Evolutionary conservation across 2,888 invertebrate genomes (phyloP).

Genomic region (Pemphredon lugubris): DNA sequence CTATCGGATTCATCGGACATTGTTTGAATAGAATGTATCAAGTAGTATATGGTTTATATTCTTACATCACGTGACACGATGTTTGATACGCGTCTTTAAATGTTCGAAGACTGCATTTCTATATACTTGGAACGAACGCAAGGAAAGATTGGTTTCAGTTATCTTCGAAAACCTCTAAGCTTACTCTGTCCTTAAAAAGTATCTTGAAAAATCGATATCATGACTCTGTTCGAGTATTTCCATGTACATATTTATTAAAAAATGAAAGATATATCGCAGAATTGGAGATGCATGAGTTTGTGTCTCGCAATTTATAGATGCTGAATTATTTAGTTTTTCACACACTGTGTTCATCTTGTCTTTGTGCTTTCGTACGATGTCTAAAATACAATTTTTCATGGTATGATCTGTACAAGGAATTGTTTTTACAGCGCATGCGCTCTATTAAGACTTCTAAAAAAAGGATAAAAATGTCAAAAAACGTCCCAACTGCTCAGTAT

Average conservation of each 20-base stretch:
- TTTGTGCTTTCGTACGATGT: slow-evolving; percentile 21
- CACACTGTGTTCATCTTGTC: slow-evolving; percentile 34
- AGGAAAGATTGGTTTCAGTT: not conserved
- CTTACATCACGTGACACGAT: slow-evolving; percentile 17
- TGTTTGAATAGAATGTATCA: slow-evolving; percentile 11
- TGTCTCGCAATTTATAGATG: slow-evolving; percentile 7
- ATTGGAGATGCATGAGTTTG: too few relatives aligned
- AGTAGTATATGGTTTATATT: slow-evolving; percentile 16
- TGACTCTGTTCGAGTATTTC: slow-evolving; percentile 14
- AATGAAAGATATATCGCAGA: slow-evolving; percentile 1
- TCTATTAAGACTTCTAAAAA: slow-evolving; percentile 10
- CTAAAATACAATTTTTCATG: slow-evolving; percentile 13
- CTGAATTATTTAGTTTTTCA: slow-evolving; percentile 16
- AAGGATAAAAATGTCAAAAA: slow-evolving; percentile 1
- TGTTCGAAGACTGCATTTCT: slow-evolving; percentile 2
- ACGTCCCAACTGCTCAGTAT: slow-evolving; percentile 29
- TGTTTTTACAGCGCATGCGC: slow-evolving; percentile 12
- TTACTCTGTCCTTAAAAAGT: slow-evolving; percentile 2
- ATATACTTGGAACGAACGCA: slow-evolving; percentile 3
- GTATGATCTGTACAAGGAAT: slow-evolving; percentile 12
- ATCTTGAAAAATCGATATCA: slow-evolving; percentile 9
- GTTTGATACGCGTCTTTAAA: slow-evolving; percentile 20
- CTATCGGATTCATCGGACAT: slow-evolving; percentile 13
- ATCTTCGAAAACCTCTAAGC: not conserved
- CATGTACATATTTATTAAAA: slow-evolving; percentile 23